These are phyloP conservation scores for Orchesella flavescens DNA, from an alignment of 2,888 invertebrate genomes.

Conservation along the genomic window DNA sequence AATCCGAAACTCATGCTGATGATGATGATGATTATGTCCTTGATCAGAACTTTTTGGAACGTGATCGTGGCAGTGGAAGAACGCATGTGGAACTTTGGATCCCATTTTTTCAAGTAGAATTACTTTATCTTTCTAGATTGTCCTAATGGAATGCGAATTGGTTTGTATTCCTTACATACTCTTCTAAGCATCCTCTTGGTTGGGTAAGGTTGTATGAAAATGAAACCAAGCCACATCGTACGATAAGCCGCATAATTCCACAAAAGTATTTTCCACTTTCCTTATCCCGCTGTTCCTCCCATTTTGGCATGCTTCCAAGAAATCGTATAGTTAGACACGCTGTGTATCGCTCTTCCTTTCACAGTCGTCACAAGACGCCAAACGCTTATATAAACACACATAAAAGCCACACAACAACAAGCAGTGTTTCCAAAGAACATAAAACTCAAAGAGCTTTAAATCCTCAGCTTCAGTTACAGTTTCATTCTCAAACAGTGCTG, in stretches of 20 bases:
- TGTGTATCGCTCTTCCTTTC: neutral
- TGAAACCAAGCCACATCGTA: neutral
- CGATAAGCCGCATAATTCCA: neutral
- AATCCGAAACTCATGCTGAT: neutral
- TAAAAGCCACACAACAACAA: neutral
- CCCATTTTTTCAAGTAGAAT: neutral
- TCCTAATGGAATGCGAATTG: neutral
- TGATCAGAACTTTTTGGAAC: conserved; percentile 6
- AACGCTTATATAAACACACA: neutral
- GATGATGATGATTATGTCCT: conserved; percentile 1
- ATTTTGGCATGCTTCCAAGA: neutral
- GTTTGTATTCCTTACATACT: neutral
- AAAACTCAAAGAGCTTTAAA: neutral
- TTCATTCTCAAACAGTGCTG: neutral
- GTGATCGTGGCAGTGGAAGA: neutral
- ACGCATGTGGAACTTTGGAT: neutral
- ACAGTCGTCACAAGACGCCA: neutral
- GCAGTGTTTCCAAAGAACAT: neutral
- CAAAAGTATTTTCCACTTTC: neutral
- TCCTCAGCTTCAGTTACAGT: too few relatives aligned
- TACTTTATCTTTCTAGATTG: too few relatives aligned
- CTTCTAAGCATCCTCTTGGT: neutral
- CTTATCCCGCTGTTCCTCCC: neutral
- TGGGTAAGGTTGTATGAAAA: neutral
- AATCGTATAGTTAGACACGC: neutral